Percentiles rank a stretch among this genome's conserved stretches.
Conservation (phyloP, 2,888 invertebrate species). For the Lagria hirta region DNA sequence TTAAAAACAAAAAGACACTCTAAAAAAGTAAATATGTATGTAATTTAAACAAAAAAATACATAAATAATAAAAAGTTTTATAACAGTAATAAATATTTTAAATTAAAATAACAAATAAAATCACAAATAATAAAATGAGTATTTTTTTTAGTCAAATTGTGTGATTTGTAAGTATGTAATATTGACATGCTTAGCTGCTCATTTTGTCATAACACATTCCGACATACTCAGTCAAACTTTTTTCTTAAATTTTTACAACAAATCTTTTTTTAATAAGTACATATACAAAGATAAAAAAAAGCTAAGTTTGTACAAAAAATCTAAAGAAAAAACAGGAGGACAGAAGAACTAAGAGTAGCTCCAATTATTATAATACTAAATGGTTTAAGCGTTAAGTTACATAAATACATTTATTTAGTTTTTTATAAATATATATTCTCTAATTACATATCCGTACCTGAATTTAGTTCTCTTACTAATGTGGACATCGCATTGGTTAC, state of each 20-base stretch:
- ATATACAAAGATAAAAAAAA: slow-evolving; percentile 25
- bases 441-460: slow-evolving; percentile 65
- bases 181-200: slow-evolving; percentile 25
- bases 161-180: slow-evolving; percentile 19
- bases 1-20: slow-evolving; percentile 3
- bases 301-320: slow-evolving; percentile 26
- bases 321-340: slow-evolving; percentile 17
- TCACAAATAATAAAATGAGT: slow-evolving; percentile 39
- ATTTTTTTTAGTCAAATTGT: slow-evolving; percentile 19
- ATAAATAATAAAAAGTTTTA: slow-evolving; percentile 36
- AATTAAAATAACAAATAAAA: slow-evolving; percentile 33
- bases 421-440: too few relatives aligned
- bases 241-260: slow-evolving; percentile 11
- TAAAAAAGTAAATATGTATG: slow-evolving; percentile 30
- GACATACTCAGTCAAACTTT: slow-evolving; percentile 25
- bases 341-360: slow-evolving; percentile 19
- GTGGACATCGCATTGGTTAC: slow-evolving; percentile 98
- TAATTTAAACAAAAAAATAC: slow-evolving; percentile 44
- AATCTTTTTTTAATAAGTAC: too few relatives aligned
- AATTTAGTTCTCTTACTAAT: slow-evolving; percentile 92
- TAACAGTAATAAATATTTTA: slow-evolving; percentile 29
- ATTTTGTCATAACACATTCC: slow-evolving; percentile 22
- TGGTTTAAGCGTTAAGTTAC: slow-evolving; percentile 30
- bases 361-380: slow-evolving; percentile 30
- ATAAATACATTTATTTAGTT: slow-evolving; percentile 26